Base-by-base conservation (phyloP, 2,888 invertebrate species). In the Biston stratarius region DNA sequence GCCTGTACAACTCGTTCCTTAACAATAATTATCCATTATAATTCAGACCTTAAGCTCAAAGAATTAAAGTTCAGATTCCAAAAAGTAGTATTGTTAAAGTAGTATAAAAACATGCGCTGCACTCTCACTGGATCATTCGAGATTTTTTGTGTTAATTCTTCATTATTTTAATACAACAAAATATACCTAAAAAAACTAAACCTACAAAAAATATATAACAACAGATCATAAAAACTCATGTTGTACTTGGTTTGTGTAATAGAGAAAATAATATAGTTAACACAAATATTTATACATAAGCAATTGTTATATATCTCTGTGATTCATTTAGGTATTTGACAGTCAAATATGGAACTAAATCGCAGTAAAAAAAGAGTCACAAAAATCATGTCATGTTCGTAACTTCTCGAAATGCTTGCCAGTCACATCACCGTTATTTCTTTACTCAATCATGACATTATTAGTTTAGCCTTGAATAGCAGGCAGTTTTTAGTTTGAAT, bases 401-500 rank as follows among this genome's bases (percentile, higher is more conserved):
- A 24, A 24, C 24, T 24, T 24, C 24, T 24, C 24, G 24, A 24
- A 24, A 24, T 3, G 24, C 24, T 24, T 24, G 24, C 24, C 24
- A 24, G 42, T 49, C 48, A n/a, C 53, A 56, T 49, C 56, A 62
- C 48, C 60, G 51, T 61, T 64, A 61, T 64, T 57, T 14, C 42
- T 64, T 61, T 57, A 64, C 64, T 64, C 67, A 52, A 68, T 57
- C 64, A 52, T 61, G 40, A 7, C 57, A 42, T 49, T 69, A 64
- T 64, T 64, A 44, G 47, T 64, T 64, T 55, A 70, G 61, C 70
- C 70, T 70, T 67, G 70, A 44, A 10, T 42, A 36, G 53, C 36
- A 61, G 33, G 52, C 24, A 24, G 24, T 53, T 57, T 63, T 61
- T 47, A 24, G 52, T 61, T 51, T 34, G 12, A 55, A 59, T 59